A percentile compares a stretch with the other conserved stretches of the same genome.
Evolutionary conservation across 2,113 vertebrate species (phyloP).

Genomic region (Baryphthengus martii): DNA sequence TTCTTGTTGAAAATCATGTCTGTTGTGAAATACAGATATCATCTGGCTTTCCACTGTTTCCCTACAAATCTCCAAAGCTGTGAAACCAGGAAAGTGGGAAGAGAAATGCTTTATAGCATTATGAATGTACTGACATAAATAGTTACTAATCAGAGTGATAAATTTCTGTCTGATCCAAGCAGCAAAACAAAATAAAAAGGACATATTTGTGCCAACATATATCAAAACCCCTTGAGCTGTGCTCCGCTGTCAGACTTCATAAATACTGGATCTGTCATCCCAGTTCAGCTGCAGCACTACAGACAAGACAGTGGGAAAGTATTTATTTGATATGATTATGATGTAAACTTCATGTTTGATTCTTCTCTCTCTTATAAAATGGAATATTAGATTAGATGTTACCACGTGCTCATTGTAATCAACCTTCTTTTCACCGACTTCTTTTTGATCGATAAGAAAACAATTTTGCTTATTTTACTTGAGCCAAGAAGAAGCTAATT

Average conservation of each 20-base stretch:
- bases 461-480: conserved; percentile 11
- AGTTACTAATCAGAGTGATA: conserved; percentile 59
- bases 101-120: conserved; percentile 45
- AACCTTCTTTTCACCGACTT: neutral
- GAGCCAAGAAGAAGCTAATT: neutral
- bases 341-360: conserved; percentile 14
- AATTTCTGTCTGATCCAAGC: conserved; percentile 49
- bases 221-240: conserved; percentile 13
- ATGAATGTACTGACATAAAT: conserved; percentile 59
- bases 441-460: neutral
- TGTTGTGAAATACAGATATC: neutral
- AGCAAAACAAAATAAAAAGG: conserved; percentile 54
- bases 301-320: conserved; percentile 8
- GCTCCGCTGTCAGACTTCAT: conserved; percentile 10
- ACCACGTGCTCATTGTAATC: neutral
- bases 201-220: neutral
- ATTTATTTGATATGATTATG: conserved; percentile 22
- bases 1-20: neutral
- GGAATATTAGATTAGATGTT: conserved; percentile 11
- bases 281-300: neutral
- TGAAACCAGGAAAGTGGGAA: neutral
- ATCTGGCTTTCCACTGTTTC: neutral
- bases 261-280: conserved; percentile 37
- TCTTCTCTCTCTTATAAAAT: neutral
- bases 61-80: conserved; percentile 3